phyloP scores from a whole-genome alignment of 2,888 invertebrate species.

The Athalia cordata region DNA sequence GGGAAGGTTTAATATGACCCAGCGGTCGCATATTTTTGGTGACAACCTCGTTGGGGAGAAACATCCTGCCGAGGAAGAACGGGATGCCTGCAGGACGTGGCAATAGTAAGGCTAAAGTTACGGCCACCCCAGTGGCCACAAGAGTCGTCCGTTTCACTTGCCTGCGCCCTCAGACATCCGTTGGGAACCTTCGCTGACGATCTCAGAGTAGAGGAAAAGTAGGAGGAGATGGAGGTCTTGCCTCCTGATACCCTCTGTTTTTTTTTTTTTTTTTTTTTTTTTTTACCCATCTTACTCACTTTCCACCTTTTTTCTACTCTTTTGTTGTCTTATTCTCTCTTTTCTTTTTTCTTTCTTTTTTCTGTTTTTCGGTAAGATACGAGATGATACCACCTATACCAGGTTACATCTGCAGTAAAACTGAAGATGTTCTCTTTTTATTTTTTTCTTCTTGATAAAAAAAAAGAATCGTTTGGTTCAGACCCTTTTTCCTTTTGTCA shows the following conservation, averaged over 20 bases:
- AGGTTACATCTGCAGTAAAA: too few relatives aligned
- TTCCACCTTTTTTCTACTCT: not conserved
- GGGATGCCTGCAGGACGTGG: not conserved
- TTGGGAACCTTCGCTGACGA: slow-evolving; percentile 19
- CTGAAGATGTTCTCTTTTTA: too few relatives aligned
- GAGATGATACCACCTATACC: not conserved
- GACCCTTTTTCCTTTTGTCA: too few relatives aligned
- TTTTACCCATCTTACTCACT: not conserved
- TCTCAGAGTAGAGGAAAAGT: not conserved
- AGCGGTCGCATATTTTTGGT: slow-evolving; percentile 44
- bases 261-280: not conserved
- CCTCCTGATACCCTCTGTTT: not conserved
- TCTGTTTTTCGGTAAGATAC: not conserved
- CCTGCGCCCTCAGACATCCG: slow-evolving; percentile 19
- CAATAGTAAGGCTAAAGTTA: slow-evolving; percentile 42
- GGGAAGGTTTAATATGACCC: slow-evolving; percentile 39
- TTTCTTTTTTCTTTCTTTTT: not conserved
- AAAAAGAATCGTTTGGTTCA: too few relatives aligned
- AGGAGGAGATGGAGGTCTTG: not conserved
- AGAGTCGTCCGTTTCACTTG: slow-evolving; percentile 40
- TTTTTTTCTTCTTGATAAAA: too few relatives aligned
- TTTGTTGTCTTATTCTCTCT: not conserved
- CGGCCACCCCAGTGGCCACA: slow-evolving; percentile 34
- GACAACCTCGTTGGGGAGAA: slow-evolving; percentile 34
- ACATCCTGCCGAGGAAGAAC: not conserved